phyloP scores from a whole-genome alignment of 2,888 invertebrate genomes.

The Griposia aprilina region DNA sequence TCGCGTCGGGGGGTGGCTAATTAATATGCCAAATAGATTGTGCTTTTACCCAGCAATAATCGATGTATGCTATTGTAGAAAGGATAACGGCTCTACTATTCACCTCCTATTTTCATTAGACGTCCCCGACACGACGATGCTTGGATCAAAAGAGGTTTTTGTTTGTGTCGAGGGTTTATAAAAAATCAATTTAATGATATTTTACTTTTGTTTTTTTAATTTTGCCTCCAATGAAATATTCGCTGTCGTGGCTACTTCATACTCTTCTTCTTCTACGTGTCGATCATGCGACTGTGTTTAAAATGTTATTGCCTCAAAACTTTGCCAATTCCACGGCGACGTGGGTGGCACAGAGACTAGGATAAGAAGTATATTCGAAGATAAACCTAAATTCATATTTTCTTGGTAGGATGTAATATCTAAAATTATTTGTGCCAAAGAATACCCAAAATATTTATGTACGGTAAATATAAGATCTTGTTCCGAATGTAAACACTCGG shows the following conservation, averaged over 20 bases:
- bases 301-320: neutral
- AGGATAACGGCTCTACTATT: too few species aligned
- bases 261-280: neutral
- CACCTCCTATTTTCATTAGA: too few species aligned
- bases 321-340: neutral
- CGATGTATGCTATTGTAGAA: too few species aligned
- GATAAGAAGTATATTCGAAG: neutral
- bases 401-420: neutral
- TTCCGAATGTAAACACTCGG: neutral
- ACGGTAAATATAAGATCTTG: neutral
- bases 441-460: neutral
- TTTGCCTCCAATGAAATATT: neutral
- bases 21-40: too few species aligned
- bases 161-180: too few species aligned
- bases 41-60: too few species aligned
- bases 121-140: too few species aligned
- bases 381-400: neutral
- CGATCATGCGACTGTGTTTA: neutral
- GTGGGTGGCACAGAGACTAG: neutral
- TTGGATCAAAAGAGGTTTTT: too few species aligned
- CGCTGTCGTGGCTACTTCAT: neutral
- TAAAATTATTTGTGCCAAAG: neutral
- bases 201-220: too few species aligned
- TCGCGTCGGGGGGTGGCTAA: too few species aligned
- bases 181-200: too few species aligned